Evolutionary conservation across 2,113 vertebrate species (phyloP).

Genomic region (Pelvicachromis taeniatus): DNA sequence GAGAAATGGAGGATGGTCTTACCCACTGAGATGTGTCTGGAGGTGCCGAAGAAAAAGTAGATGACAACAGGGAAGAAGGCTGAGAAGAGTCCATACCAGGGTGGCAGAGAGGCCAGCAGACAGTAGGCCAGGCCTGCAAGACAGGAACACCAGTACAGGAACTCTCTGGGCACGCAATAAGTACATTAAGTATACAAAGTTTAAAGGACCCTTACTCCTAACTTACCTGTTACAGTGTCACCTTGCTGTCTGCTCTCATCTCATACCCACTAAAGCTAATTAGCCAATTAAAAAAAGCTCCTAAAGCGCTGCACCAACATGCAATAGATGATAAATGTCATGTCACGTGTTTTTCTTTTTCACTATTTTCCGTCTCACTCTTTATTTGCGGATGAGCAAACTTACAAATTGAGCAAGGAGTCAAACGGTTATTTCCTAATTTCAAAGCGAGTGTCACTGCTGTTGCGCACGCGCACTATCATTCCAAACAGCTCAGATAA

Average conservation of each 20-base stretch:
- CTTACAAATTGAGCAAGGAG: background rate
- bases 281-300: background rate
- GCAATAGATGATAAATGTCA: background rate
- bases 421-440: background rate
- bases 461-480: background rate
- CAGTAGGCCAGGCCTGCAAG: slow-evolving; percentile 87
- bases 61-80: slow-evolving; percentile 87
- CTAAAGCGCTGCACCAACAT: background rate
- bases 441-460: background rate
- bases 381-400: background rate
- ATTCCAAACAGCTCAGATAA: background rate
- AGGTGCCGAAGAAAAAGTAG: slow-evolving; percentile 94
- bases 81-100: slow-evolving; percentile 86
- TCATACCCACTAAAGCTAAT: background rate
- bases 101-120: slow-evolving; percentile 83
- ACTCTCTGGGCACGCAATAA: background rate
- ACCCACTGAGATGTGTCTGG: slow-evolving; percentile 93
- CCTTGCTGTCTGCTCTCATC: no score
- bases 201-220: background rate
- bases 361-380: background rate
- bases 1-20: slow-evolving; percentile 44
- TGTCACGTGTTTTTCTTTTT: background rate
- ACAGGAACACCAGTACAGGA: background rate
- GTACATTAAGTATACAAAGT: no score
- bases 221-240: background rate